phyloP scores from a whole-genome alignment of 1,140 invertebrate genomes.

The Drosophila dunni region DNA sequence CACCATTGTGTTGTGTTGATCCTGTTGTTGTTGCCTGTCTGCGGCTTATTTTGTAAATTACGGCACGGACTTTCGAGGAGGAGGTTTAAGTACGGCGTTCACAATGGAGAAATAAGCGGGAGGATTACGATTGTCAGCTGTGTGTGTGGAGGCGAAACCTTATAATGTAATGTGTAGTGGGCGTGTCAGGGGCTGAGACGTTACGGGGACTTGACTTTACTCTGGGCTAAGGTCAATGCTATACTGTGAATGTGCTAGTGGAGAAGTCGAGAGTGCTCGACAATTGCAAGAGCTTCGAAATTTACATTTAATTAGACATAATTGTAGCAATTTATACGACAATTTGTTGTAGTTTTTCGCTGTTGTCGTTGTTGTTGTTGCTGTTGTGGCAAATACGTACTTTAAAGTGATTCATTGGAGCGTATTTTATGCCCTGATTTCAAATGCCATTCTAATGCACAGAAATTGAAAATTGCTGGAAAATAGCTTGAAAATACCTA shows the following conservation, averaged over 20 bases:
- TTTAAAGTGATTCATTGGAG: conserved; percentile 48
- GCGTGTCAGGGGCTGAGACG: not conserved
- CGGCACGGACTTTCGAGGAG: conserved; percentile 42
- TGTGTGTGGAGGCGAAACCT: conserved; percentile 12
- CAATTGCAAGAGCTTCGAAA: conserved; percentile 33
- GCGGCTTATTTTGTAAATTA: conserved; percentile 79
- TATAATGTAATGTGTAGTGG: conserved; percentile 27
- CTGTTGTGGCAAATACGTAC: not conserved
- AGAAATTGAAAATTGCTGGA: not conserved
- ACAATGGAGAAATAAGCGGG: conserved; percentile 30
- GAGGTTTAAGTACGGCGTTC: conserved; percentile 19
- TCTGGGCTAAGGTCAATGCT: conserved; percentile 43
- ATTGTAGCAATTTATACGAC: conserved; percentile 54
- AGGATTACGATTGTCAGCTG: conserved; percentile 45
- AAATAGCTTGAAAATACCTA: not conserved
- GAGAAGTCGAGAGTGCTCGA: conserved; percentile 3
- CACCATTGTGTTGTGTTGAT: conserved; percentile 9
- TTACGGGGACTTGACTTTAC: conserved; percentile 37
- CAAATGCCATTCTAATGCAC: not conserved
- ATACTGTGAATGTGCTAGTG: not conserved
- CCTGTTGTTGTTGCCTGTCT: conserved; percentile 57
- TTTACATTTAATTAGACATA: conserved; percentile 65
- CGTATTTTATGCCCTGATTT: conserved; percentile 34
- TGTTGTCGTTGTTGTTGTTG: not conserved
- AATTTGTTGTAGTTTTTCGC: conserved; percentile 35